Base-by-base conservation (phyloP, 2,113 vertebrate genomes). In the Oenanthe melanoleuca region DNA sequence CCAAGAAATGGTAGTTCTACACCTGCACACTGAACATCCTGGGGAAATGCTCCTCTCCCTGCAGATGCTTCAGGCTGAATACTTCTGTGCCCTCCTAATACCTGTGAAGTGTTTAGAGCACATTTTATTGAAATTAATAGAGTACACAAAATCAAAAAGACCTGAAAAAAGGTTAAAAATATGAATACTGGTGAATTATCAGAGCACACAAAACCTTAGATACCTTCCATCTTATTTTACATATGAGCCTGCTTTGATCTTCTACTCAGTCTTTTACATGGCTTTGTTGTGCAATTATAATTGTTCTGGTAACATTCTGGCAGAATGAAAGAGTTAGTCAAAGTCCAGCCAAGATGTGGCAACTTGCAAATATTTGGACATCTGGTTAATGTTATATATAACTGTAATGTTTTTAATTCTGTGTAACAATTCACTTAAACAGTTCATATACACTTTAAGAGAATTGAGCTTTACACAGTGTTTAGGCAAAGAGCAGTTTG, bases 121-220 rank as follows among this genome's bases (percentile, higher is more conserved):
- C 7, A 94, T 93, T 97, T 94, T 93, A 83, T 97, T 97, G 92
- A 96, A 98, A 97, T 96, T 97, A 97, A 96, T 94, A 96, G 95
- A 97, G 92, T 96, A 96, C 84, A 97, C 84, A 96, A 95, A 97
- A 97, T 96, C 89, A 97, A 97, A 98, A 98, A 96, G 95, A 84
- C 49, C 31, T 89, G 92, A 93, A 95, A 96, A 97, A 97, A 49
- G 69, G 71, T 92, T 96, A 89, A 97, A 98, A 96, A 72, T 97
- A 97, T 97, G 95, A 97, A 96, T 96, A 86, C 79, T 95, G 88
- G 91, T 47, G 80, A 97, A 95, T 97, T 95, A 98, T 97, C 95
- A 98, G 96, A 97, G 94, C 66, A 92, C 95, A 95, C 86, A 97
- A 97, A 98, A 96, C 78, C 89, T 96, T 97, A 97, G 96, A 97